A percentile compares a stretch with the other conserved stretches of the same genome.
These are phyloP conservation scores for Chloromyia formosa DNA, from an alignment of 2,888 invertebrate genomes.

Conservation along the genomic window DNA sequence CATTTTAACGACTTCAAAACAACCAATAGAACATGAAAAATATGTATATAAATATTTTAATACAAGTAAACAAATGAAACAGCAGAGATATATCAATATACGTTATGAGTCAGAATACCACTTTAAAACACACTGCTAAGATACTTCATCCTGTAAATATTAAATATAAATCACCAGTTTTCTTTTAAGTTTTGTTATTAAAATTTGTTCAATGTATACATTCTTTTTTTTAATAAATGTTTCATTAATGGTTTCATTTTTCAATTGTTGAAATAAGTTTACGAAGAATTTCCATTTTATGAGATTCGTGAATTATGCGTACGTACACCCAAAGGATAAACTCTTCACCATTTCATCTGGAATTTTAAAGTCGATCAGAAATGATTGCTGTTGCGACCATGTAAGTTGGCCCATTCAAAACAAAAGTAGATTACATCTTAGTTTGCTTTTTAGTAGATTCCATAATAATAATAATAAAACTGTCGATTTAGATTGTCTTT, in stretches of 20 bases:
- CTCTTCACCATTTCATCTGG: constrained; percentile 28
- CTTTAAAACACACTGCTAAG: constrained; percentile 16
- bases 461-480: too few relatives aligned
- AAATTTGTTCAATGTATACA: not conserved
- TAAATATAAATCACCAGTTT: constrained; percentile 17
- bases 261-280: too few relatives aligned
- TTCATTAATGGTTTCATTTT: not conserved
- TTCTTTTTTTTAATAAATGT: too few relatives aligned
- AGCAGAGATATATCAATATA: constrained; percentile 23
- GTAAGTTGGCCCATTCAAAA: constrained; percentile 31
- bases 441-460: not conserved
- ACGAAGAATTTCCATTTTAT: not conserved
- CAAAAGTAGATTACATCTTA: constrained; percentile 8
- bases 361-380: constrained; percentile 6
- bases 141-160: constrained; percentile 41
- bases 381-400: constrained; percentile 30
- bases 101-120: constrained; percentile 3
- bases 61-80: constrained; percentile 45
- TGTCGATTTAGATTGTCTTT: too few relatives aligned
- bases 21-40: constrained; percentile 7
- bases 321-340: constrained; percentile 20
- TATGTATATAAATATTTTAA: constrained; percentile 7
- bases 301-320: not conserved
- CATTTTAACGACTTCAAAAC: constrained; percentile 15
- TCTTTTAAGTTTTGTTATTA: not conserved